Evolutionary conservation across 2,888 invertebrate genomes (phyloP).

Genomic region (Amphipyra berbera): DNA sequence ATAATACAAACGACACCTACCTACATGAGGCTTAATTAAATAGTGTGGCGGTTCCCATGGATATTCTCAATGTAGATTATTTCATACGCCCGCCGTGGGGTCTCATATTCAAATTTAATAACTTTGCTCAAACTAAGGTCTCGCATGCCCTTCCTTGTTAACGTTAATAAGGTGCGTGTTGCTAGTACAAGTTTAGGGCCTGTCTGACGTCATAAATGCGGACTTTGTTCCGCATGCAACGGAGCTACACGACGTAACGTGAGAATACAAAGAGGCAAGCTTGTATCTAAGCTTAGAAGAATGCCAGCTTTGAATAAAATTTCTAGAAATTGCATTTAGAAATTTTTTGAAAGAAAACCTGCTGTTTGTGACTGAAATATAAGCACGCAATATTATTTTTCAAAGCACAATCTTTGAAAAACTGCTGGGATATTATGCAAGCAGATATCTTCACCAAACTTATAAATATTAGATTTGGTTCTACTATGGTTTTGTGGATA

Average conservation of each 20-base stretch:
- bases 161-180: constrained; percentile 70
- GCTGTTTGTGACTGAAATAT: constrained; percentile 35
- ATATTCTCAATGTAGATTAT: constrained; percentile 49
- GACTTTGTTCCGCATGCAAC: constrained; percentile 44
- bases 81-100: constrained; percentile 56
- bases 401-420: constrained; percentile 11
- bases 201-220: constrained; percentile 54
- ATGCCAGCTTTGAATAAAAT: constrained; percentile 53
- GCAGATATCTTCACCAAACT: background rate
- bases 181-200: constrained; percentile 60
- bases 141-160: constrained; percentile 63
- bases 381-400: constrained; percentile 20
- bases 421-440: background rate
- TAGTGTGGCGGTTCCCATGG: constrained; percentile 32
- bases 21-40: constrained; percentile 29
- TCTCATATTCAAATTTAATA: constrained; percentile 73
- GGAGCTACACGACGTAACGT: constrained; percentile 38
- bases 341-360: constrained; percentile 34
- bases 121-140: constrained; percentile 65
- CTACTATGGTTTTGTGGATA: constrained; percentile 5
- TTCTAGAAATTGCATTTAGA: constrained; percentile 38
- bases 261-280: constrained; percentile 52
- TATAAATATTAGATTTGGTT: constrained; percentile 13
- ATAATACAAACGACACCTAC: constrained; percentile 20
- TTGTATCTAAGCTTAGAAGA: constrained; percentile 48